Evolutionary conservation across 2,797 vertebrate species (phyloP).

Genomic region (Rhinella marina): DNA sequence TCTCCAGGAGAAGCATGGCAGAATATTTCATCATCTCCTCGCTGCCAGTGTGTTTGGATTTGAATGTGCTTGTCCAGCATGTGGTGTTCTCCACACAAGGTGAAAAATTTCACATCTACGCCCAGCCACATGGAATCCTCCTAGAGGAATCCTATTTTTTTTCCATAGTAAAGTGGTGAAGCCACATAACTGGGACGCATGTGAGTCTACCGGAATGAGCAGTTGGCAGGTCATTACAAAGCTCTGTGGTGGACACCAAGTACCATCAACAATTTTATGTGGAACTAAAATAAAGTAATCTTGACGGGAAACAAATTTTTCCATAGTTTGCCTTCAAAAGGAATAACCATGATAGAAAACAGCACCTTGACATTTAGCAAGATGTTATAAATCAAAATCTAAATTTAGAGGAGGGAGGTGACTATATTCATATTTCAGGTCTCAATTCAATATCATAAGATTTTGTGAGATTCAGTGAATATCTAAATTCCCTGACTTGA

Average conservation of each 20-base stretch:
- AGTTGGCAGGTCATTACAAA: slow-evolving; percentile 45
- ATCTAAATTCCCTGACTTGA: neutral
- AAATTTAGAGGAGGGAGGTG: neutral
- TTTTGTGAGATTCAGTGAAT: neutral
- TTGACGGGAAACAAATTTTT: neutral
- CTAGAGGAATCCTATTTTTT: slow-evolving; percentile 43
- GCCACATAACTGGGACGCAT: slow-evolving; percentile 40
- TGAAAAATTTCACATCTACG: slow-evolving; percentile 22
- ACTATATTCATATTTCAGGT: neutral
- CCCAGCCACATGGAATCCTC: slow-evolving; percentile 43
- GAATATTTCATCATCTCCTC: slow-evolving; percentile 6
- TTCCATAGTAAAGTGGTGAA: slow-evolving; percentile 40
- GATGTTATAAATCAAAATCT: neutral
- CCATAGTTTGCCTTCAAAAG: neutral
- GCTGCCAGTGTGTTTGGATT: neutral
- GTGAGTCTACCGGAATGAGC: slow-evolving; percentile 24
- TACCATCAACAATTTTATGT: slow-evolving; percentile 19
- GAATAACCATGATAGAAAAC: slow-evolving; percentile 9
- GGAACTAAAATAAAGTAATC: slow-evolving; percentile 2
- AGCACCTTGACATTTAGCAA: slow-evolving; percentile 5
- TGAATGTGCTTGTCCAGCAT: slow-evolving; percentile 10
- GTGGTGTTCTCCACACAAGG: slow-evolving; percentile 29
- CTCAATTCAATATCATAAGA: neutral
- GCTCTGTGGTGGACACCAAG: slow-evolving; percentile 41
- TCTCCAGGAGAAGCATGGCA: neutral